Conservation (phyloP, 2,888 invertebrate genomes). For the Sesia apiformis region DNA sequence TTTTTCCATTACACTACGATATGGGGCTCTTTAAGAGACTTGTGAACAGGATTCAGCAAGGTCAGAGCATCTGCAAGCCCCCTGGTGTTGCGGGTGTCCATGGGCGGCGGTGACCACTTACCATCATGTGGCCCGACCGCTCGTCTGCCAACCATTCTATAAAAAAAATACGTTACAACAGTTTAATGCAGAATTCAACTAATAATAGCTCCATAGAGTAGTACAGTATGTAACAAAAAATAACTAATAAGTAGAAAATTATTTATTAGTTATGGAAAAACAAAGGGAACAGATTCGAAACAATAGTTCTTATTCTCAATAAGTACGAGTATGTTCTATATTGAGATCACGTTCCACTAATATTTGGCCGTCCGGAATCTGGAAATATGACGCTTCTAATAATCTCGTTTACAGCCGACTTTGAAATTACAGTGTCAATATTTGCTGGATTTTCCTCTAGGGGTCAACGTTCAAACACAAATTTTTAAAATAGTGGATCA, state of each 20-base stretch:
- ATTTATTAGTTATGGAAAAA: neutral
- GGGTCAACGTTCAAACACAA: too few species aligned
- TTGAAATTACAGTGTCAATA: neutral
- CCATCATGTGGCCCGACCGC: neutral
- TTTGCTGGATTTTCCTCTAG: too few species aligned
- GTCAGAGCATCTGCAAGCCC: too few species aligned
- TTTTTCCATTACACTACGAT: too few species aligned
- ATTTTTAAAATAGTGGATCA: too few species aligned
- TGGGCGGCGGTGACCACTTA: too few species aligned
- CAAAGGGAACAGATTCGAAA: neutral
- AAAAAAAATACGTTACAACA: neutral
- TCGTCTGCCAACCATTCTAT: neutral
- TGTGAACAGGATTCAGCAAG: too few species aligned
- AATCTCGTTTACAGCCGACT: neutral
- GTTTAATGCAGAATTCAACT: neutral
- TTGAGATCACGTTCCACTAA: slow-evolving; percentile 48
- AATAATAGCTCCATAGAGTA: neutral
- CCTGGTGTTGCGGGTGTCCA: too few species aligned
- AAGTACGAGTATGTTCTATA: slow-evolving; percentile 27
- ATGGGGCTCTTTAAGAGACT: too few species aligned
- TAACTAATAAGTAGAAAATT: neutral
- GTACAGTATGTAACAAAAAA: neutral
- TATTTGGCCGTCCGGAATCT: slow-evolving; percentile 24
- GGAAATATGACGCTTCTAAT: neutral
- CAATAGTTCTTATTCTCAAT: slow-evolving; percentile 4